Conservation (phyloP, 2,888 invertebrate genomes). For the Cosmorhoe ocellata region DNA sequence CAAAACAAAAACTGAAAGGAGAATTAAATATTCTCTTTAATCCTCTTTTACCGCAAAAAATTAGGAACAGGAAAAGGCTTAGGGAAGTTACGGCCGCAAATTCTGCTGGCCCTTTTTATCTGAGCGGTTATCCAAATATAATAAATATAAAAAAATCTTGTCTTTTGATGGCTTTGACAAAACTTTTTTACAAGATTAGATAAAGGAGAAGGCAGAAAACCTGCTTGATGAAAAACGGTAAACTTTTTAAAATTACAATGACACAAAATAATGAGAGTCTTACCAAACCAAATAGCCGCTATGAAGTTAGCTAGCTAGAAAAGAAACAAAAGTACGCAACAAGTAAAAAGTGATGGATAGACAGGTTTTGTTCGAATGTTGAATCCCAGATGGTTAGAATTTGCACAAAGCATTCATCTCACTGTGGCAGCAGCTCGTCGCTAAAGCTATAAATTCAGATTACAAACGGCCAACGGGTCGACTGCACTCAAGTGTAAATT, state of each 20-base stretch:
- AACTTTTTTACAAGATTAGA: too few species aligned
- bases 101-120: neutral
- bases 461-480: slow-evolving; percentile 41
- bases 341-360: too few species aligned
- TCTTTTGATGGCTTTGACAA: too few species aligned
- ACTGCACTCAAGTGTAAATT: slow-evolving; percentile 58
- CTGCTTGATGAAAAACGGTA: too few species aligned
- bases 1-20: neutral
- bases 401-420: slow-evolving; percentile 49
- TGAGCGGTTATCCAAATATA: neutral
- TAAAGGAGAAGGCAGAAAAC: too few species aligned
- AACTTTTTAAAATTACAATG: too few species aligned
- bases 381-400: neutral
- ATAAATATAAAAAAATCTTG: too few species aligned
- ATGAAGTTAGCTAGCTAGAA: too few species aligned
- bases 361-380: too few species aligned
- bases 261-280: too few species aligned
- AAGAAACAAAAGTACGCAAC: too few species aligned
- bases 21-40: slow-evolving; percentile 7
- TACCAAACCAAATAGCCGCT: too few species aligned
- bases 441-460: slow-evolving; percentile 62
- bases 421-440: slow-evolving; percentile 53
- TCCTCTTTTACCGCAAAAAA: slow-evolving; percentile 8
- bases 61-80: slow-evolving; percentile 12
- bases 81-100: slow-evolving; percentile 1